Conservation (phyloP, 2,888 invertebrate species). For the Rhagophthalmus giganteus region DNA sequence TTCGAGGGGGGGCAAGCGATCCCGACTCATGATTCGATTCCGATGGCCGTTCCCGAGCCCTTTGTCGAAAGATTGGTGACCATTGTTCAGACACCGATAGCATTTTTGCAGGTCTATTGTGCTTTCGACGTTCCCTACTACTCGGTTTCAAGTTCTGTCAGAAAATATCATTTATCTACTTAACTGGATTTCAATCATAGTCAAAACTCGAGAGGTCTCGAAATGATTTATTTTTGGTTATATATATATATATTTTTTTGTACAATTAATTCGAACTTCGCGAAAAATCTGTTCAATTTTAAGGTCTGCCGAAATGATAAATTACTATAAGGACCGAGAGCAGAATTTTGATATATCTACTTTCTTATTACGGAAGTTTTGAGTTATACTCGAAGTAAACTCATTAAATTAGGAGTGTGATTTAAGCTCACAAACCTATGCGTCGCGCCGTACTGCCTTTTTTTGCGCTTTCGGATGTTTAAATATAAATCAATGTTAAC, state of each 20-base stretch:
- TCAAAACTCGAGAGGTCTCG: constrained; percentile 36
- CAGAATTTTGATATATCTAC: constrained; percentile 40
- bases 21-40: constrained; percentile 41
- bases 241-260: constrained; percentile 24
- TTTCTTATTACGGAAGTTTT: constrained; percentile 42
- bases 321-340: constrained; percentile 15
- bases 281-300: constrained; percentile 27
- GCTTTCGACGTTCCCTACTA: constrained; percentile 31
- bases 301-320: constrained; percentile 26
- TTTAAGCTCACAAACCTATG: constrained; percentile 20
- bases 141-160: constrained; percentile 23
- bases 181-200: constrained; percentile 49
- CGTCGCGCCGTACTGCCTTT: constrained; percentile 9
- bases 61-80: constrained; percentile 39
- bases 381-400: constrained; percentile 40
- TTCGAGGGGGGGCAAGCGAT: constrained; percentile 23
- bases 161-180: constrained; percentile 47
- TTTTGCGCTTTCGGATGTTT: too few relatives aligned
- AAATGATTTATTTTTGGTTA: constrained; percentile 39
- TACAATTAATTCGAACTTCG: constrained; percentile 28
- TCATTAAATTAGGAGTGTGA: constrained; percentile 38
- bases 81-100: constrained; percentile 42
- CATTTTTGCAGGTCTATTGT: constrained; percentile 43
- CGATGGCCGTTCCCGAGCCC: constrained; percentile 42
- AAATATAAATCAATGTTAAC: constrained; percentile 13